Base-by-base conservation (phyloP, 2,888 invertebrate genomes). In the Habroteleia sp. region DNA sequence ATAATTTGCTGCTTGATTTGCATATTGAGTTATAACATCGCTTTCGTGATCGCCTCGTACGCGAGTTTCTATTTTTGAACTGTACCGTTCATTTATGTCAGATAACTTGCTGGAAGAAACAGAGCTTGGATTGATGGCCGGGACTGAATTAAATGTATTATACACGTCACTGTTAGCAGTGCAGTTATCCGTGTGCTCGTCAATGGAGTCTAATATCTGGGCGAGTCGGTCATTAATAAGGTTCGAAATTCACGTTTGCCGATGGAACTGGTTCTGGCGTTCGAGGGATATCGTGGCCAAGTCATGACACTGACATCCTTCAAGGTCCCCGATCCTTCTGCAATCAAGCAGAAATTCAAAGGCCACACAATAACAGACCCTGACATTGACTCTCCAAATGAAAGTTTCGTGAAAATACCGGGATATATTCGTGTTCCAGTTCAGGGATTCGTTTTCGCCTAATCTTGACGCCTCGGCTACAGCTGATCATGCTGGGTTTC, bases 301-400 rank as follows among this genome's bases (percentile, higher is more conserved):
- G 77, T 83, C 86, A 78, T 86, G 86, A 87, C 86, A 85, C 81
- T 87, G 87, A 84, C 84, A 86, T 82, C 81, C 81, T 80, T 81
- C 85, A 85, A 85, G 86, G 86, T 80, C 81, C 77, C 65, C 48
- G 42, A 62, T 72, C 68, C 46, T 58, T 52, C 44, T 71, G 62
- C 72, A 52, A 72, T 76, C 62, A 42, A 39, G 72, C 41, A 60
- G 72, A 72, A 66, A 71, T 17, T 62, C 29, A 60, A 27, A 39
- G 71, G 54, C 69, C 31, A 20, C 41, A 46, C 60, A 31, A 25
- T 29, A 65, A 48, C 62, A 50, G 68, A 62, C 76, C 76, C 72
- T 72, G 76, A 76, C 76, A 76, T 76, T 76, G 75, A 29, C 66
- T 72, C 71, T 71, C 54, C 58, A 50, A 62, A 75, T 31, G 60